These are phyloP conservation scores for Drosophila suzukii DNA, from an alignment of 1,140 invertebrate species.

Conservation along the genomic window DNA sequence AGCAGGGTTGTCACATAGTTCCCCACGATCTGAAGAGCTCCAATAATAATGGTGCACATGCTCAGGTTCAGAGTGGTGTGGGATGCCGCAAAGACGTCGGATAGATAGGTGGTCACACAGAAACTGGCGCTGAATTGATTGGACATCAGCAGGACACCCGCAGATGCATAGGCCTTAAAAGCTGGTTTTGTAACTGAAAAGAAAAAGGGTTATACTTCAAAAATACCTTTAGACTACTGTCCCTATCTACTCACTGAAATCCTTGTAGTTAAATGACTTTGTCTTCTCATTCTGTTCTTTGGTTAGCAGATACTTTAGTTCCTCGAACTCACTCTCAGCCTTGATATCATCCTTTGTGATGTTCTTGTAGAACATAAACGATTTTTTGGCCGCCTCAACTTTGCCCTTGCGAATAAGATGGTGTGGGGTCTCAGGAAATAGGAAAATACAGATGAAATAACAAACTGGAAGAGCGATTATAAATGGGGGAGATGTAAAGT, in stretches of 20 bases:
- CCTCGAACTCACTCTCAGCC: conserved; percentile 51
- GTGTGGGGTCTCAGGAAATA: conserved; percentile 93
- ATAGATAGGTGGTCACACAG: conserved; percentile 59
- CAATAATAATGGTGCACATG: conserved; percentile 86
- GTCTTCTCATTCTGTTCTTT: conserved; percentile 40
- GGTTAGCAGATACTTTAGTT: conserved; percentile 42
- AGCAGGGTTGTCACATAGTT: conserved; percentile 56
- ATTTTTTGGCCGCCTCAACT: conserved; percentile 87
- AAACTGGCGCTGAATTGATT: conserved; percentile 64
- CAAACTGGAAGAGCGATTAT: conserved; percentile 88
- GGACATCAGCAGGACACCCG: conserved; percentile 33
- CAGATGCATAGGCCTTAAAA: conserved; percentile 42
- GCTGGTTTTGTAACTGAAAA: conserved; percentile 43
- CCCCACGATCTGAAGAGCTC: conserved; percentile 84
- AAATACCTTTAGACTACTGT: no score
- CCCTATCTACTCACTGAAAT: conserved; percentile 64
- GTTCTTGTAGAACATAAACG: conserved; percentile 85
- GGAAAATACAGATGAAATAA: conserved; percentile 88
- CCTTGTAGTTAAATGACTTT: conserved; percentile 43
- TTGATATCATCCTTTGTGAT: conserved; percentile 34
- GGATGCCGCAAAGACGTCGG: conserved; percentile 87
- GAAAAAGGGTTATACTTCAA: neutral
- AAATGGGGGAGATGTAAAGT: conserved; percentile 88
- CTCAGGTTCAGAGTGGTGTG: conserved; percentile 85
- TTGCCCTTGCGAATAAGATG: conserved; percentile 87